phyloP scores from a whole-genome alignment of 2,888 invertebrate genomes.

The Nasonovia ribisnigri region DNA sequence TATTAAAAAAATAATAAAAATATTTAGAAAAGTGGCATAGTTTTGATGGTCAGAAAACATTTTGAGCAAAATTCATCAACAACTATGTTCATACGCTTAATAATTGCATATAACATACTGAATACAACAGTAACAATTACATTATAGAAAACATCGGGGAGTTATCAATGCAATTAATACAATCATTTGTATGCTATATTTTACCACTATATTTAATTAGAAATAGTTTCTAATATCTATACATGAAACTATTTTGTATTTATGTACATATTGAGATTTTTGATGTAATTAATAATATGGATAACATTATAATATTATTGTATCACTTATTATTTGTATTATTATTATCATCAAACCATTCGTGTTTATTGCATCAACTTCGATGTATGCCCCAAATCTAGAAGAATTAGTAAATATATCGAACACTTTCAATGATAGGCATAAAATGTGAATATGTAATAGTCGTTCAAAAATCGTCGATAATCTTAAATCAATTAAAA shows the following conservation, averaged over 20 bases:
- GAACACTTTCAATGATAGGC: background rate
- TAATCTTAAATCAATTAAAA: background rate
- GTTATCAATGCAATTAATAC: background rate
- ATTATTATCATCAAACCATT: background rate
- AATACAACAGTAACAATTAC: background rate
- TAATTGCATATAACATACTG: background rate
- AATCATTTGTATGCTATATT: background rate
- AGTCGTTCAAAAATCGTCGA: background rate
- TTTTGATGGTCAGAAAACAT: background rate
- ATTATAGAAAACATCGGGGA: background rate
- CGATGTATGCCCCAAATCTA: background rate
- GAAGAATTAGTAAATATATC: background rate
- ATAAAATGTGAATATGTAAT: background rate
- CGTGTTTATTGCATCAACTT: background rate
- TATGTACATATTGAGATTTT: background rate
- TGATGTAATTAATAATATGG: background rate
- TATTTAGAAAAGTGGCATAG: no score
- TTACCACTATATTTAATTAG: background rate
- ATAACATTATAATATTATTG: background rate
- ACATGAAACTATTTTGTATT: background rate
- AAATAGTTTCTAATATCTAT: background rate
- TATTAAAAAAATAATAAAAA: background rate
- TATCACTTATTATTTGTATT: background rate
- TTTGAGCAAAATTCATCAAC: background rate
- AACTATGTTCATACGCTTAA: background rate